These are phyloP conservation scores for Loris lydekkerianus DNA, from an alignment of 2,797 vertebrate species.

Conservation along the genomic window DNA sequence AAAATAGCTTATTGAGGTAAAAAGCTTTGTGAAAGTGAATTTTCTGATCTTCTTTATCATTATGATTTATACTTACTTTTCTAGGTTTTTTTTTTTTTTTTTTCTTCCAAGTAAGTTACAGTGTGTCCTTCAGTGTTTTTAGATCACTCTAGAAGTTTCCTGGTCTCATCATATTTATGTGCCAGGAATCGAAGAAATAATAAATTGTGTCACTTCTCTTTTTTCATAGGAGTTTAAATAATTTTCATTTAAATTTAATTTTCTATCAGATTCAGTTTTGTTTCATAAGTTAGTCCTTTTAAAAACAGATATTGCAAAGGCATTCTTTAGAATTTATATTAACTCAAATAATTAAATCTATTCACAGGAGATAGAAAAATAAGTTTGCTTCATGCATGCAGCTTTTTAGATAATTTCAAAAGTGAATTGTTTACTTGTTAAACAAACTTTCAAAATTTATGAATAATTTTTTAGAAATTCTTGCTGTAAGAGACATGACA, in stretches of 20 bases:
- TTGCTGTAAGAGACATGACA: background rate
- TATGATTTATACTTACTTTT: background rate
- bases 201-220: background rate
- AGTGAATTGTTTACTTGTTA: background rate
- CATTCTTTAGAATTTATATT: constrained; percentile 27
- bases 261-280: background rate
- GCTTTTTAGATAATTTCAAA: constrained; percentile 56
- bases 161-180: background rate
- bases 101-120: background rate
- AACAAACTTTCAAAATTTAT: background rate
- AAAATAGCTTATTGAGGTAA: background rate
- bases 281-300: background rate
- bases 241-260: constrained; percentile 39
- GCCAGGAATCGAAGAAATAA: background rate
- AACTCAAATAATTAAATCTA: constrained; percentile 61
- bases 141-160: background rate
- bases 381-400: background rate
- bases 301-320: background rate
- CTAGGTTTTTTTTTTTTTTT: background rate
- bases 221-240: constrained; percentile 27
- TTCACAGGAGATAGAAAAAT: background rate
- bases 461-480: background rate
- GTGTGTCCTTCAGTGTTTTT: background rate
- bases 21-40: background rate
- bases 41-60: background rate